These are phyloP conservation scores for Cheumatopsyche charites DNA, from an alignment of 1,140 invertebrate genomes.

Conservation along the genomic window DNA sequence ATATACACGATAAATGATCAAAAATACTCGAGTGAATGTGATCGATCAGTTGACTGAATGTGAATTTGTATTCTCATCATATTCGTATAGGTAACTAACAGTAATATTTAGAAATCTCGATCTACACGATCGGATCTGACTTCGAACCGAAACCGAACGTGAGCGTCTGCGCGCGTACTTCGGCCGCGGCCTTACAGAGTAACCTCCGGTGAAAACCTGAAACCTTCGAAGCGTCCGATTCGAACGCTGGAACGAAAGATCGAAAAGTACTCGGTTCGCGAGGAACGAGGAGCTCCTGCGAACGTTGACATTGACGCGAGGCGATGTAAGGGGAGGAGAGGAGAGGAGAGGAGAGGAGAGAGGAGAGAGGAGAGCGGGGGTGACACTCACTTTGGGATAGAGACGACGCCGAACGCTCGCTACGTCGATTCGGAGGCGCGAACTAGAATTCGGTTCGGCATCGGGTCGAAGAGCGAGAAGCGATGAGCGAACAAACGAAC, in stretches of 20 bases:
- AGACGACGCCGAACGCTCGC: neutral
- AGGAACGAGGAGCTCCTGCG: too few species aligned
- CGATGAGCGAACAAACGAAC: neutral
- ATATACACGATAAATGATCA: too few species aligned
- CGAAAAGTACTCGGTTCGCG: neutral
- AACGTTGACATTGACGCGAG: neutral
- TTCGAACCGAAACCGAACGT: too few species aligned
- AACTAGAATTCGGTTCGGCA: neutral
- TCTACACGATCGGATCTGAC: too few species aligned
- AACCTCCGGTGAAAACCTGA: neutral
- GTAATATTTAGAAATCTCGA: too few species aligned
- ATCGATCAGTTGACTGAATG: too few species aligned
- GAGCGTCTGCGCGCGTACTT: neutral
- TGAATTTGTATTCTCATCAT: too few species aligned
- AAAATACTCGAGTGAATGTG: too few species aligned
- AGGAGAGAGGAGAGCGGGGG: neutral
- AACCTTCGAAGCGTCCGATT: neutral
- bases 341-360: neutral
- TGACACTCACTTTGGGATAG: neutral
- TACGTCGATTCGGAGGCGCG: neutral
- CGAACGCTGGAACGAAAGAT: neutral
- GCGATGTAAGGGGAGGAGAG: neutral
- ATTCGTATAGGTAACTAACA: too few species aligned
- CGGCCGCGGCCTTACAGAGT: neutral
- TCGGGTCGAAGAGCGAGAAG: neutral